phyloP scores from a whole-genome alignment of 2,888 invertebrate species.

The Teleogryllus oceanicus region DNA sequence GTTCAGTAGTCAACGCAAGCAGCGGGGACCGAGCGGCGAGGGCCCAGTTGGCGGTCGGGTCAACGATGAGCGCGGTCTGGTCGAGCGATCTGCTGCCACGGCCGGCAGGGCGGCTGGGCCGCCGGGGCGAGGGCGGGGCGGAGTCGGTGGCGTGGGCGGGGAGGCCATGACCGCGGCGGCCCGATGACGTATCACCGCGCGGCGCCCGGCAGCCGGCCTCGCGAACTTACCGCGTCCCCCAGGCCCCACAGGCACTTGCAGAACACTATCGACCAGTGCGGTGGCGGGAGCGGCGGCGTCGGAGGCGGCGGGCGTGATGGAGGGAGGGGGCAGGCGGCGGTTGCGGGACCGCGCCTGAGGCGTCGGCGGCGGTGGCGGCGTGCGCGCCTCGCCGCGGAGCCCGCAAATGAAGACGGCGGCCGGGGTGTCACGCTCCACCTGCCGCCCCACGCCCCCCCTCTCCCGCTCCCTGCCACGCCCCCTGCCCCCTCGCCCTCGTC shows the following conservation, averaged over 20 bases:
- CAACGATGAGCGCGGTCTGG: no score
- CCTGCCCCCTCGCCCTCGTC: not conserved
- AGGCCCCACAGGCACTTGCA: not conserved
- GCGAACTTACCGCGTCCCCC: not conserved
- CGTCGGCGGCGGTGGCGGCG: not conserved
- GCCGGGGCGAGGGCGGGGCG: not conserved
- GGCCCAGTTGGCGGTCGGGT: no score
- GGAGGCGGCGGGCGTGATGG: not conserved
- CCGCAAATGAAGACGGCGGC: conserved; percentile 11
- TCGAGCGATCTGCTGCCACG: no score
- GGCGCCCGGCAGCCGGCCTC: not conserved
- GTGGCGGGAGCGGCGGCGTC: not conserved
- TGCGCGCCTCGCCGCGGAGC: not conserved
- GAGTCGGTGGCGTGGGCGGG: not conserved
- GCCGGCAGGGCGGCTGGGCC: not conserved
- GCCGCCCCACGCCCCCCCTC: not conserved
- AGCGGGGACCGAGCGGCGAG: no score
- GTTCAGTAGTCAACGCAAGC: no score
- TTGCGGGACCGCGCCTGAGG: not conserved
- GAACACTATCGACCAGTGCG: conserved; percentile 3
- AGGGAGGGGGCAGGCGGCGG: not conserved
- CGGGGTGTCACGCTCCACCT: not conserved
- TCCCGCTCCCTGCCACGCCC: not conserved
- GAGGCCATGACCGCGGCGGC: not conserved
- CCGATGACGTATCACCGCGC: conserved; percentile 18